Percentiles rank a stretch among this genome's conserved stretches.
Evolutionary conservation across 2,113 vertebrate genomes (phyloP).

Genomic region (Hypanus sabinus): DNA sequence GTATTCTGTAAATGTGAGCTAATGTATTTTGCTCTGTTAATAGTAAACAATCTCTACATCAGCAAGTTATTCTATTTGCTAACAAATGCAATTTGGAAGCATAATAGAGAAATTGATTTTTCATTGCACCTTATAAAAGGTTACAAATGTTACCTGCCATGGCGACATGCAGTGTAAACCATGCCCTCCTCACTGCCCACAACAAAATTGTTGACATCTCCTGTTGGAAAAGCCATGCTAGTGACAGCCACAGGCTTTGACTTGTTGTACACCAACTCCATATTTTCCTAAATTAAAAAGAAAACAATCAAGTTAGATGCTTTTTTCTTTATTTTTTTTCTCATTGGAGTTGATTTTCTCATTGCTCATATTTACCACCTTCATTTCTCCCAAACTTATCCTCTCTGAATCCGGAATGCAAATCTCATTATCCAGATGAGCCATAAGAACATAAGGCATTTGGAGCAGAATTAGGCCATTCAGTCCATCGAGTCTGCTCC

Average conservation of each 20-base stretch:
- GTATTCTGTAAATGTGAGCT: not conserved
- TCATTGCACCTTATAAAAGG: no score
- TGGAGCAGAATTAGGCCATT: no score
- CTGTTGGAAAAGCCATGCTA: constrained; percentile 88
- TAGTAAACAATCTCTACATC: not conserved
- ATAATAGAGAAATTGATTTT: not conserved
- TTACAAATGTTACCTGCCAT: constrained; percentile 73
- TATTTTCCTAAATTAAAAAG: constrained; percentile 72
- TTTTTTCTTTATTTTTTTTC: not conserved
- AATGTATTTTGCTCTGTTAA: not conserved
- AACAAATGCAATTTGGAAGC: not conserved
- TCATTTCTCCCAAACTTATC: no score
- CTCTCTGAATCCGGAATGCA: no score
- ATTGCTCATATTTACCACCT: no score
- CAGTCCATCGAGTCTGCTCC: no score
- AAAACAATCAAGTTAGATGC: no score
- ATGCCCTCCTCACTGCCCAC: constrained; percentile 94
- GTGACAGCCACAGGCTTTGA: constrained; percentile 93
- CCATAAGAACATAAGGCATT: no score
- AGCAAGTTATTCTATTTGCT: not conserved
- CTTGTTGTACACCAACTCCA: constrained; percentile 95
- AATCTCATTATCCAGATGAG: no score
- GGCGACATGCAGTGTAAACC: constrained; percentile 90
- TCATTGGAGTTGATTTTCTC: not conserved
- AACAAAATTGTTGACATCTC: constrained; percentile 96